Percentiles rank a stretch among this genome's conserved stretches.
These are phyloP conservation scores for Acestrorhynchus altus DNA, from an alignment of 2,797 vertebrate species.

Conservation along the genomic window DNA sequence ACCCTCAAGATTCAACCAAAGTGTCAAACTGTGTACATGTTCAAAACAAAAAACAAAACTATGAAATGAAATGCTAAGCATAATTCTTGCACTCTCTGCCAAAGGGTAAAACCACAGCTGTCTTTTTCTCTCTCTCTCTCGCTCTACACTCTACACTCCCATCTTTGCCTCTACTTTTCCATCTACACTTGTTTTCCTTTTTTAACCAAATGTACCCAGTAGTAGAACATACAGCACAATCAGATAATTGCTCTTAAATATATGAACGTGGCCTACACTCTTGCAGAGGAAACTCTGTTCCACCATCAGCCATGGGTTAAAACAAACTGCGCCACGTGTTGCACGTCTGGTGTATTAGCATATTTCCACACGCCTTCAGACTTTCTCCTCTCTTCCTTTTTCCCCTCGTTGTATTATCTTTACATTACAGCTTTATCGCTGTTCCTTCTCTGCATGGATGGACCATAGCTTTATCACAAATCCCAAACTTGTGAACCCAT, in stretches of 20 bases:
- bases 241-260: background rate
- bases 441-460: conserved; percentile 32
- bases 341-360: conserved; percentile 3
- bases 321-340: conserved; percentile 28
- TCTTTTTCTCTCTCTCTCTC: conserved; percentile 46
- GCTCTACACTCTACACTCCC: conserved; percentile 25
- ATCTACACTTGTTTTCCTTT: conserved; percentile 9
- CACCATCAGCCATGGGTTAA: conserved; percentile 20
- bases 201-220: conserved; percentile 6
- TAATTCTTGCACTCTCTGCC: conserved; percentile 38
- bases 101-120: conserved; percentile 49
- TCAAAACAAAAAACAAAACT: too few species aligned
- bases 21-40: conserved; percentile 20
- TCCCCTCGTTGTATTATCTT: conserved; percentile 32
- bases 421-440: conserved; percentile 47
- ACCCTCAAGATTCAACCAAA: conserved; percentile 17
- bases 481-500: background rate
- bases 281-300: conserved; percentile 8
- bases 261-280: background rate
- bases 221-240: background rate
- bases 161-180: background rate
- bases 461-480: background rate
- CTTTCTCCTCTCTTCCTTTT: background rate
- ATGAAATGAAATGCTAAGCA: conserved; percentile 19
- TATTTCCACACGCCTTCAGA: background rate